Conservation (phyloP, 1,140 invertebrate species). For the Drosophila mojavensis region DNA sequence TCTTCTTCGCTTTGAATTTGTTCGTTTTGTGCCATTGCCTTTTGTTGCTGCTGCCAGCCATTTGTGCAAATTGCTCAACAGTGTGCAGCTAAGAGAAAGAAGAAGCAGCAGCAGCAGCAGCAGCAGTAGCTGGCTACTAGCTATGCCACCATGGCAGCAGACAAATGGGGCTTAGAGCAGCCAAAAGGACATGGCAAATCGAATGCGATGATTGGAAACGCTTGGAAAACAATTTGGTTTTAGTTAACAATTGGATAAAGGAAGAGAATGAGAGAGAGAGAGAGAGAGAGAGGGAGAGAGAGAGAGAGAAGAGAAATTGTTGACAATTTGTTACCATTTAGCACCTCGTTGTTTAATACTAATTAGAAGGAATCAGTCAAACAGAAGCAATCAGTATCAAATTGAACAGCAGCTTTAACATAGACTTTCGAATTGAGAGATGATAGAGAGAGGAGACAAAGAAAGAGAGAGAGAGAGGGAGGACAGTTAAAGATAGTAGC, state of each 20-base stretch:
- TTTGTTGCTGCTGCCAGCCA: slow-evolving; percentile 71
- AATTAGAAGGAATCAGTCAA: background rate
- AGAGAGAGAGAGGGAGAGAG: background rate
- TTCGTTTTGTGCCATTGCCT: slow-evolving; percentile 29
- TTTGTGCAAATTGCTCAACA: slow-evolving; percentile 75
- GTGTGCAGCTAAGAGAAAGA: slow-evolving; percentile 31
- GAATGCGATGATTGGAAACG: slow-evolving; percentile 11
- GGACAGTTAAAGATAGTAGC: too few species aligned
- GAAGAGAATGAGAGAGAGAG: background rate
- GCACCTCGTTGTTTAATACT: background rate
- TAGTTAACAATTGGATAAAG: background rate
- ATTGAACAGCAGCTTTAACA: too few species aligned
- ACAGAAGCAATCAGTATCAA: too few species aligned
- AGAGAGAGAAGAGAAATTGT: background rate
- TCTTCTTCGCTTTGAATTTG: slow-evolving; percentile 2
- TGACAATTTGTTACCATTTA: background rate
- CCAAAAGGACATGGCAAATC: background rate
- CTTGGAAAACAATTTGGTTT: background rate
- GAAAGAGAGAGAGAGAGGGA: too few species aligned
- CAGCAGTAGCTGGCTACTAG: too few species aligned
- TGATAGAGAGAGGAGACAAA: too few species aligned
- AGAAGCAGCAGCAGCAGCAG: too few species aligned
- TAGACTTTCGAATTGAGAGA: too few species aligned
- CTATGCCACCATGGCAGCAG: slow-evolving; percentile 10
- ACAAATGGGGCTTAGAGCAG: slow-evolving; percentile 1